Base-by-base conservation (phyloP, 2,888 invertebrate species). In the Lacanobia wlatinum region DNA sequence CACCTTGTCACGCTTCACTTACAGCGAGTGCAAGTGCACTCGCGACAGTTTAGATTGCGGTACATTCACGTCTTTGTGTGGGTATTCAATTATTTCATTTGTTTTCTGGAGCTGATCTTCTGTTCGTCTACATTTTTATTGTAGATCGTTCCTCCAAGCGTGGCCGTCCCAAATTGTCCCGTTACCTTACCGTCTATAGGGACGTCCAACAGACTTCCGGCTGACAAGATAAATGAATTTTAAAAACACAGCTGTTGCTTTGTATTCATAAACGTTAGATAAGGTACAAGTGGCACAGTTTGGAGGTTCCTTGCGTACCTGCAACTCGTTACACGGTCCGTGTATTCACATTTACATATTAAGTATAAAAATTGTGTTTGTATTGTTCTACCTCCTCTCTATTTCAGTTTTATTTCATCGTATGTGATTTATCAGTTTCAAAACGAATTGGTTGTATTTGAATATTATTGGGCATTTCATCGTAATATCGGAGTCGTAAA, bases 221-320 rank as follows among this genome's bases (percentile, higher is more conserved):
- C 70, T 70, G 71, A 75, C 80, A 80, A 80, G 71, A 80, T 78
- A 78, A 83, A 80, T 84, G 58, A 73, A 80, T 80, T 78, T 82
- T 67, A 70, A 80, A 77, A 84, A 84, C 56, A 78, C 63, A 70
- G 62, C 58, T 79, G 67, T 81, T 65, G 64, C 71, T 82, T 83
- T 78, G 61, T 76, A 72, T 81, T 78, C 70, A 73, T 69, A 81
- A 69, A 53, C 52, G 48, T 78, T 66, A 73, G 55, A 70, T n/a
- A 40, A 67, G 23, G 52, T 67, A 71, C 38, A 75, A 80, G 53
- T 75, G 28, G 46, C 21, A 67, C 21, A 59, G 48, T 53, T 63
- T 46, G 38, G 28, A 48, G 40, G 18, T 78, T 63, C 53, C 59
- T 68, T 48, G 18, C 38, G 16, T 40, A 23, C 21, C 12, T 59